A percentile compares a stretch with the other conserved stretches of the same genome.
Conservation (phyloP, 92 coral and sea anemone species). For the Nematostella vectensis region DNA sequence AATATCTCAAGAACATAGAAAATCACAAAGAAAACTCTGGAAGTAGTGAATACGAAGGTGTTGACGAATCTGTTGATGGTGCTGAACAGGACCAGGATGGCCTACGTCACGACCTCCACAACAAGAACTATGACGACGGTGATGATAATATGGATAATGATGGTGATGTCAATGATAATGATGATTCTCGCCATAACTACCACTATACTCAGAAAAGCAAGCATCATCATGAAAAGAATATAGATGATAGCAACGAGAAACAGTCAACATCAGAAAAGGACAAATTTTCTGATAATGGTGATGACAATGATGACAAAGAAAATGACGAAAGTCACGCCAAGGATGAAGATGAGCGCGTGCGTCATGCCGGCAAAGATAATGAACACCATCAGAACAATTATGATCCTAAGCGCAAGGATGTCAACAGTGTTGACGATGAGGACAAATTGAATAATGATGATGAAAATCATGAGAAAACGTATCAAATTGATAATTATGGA, state of each 20-base stretch:
- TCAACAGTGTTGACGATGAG: no score
- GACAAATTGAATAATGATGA: no score
- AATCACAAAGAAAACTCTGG: not conserved
- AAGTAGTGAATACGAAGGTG: not conserved
- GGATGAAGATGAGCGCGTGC: not conserved
- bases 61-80: not conserved
- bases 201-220: no score
- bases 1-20: not conserved
- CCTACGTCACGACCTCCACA: not conserved
- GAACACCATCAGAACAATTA: no score
- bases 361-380: no score
- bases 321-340: not conserved
- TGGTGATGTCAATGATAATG: not conserved
- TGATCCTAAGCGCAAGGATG: no score
- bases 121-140: not conserved
- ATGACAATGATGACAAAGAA: no score
- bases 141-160: not conserved
- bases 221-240: no score
- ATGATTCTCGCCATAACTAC: not conserved
- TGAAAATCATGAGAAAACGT: not conserved
- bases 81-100: no score
- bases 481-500: slow-evolving; percentile 1
- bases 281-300: no score
- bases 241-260: no score
- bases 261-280: no score